phyloP scores from a whole-genome alignment of 2,113 vertebrate species.

The Egretta garzetta region DNA sequence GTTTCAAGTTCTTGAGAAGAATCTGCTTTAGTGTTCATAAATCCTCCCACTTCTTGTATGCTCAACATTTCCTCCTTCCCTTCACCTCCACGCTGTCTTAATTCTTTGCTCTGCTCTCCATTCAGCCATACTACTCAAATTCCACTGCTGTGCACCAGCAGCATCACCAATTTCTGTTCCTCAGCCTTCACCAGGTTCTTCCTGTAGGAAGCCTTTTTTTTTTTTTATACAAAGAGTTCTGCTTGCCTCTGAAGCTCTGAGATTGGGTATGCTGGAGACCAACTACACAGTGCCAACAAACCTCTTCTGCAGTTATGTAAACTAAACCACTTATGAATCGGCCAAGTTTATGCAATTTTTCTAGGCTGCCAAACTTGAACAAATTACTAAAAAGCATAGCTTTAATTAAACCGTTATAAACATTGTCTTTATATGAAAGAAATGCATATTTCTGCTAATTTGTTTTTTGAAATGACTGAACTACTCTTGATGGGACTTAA shows the following conservation, averaged over 20 bases:
- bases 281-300: background rate
- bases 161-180: background rate
- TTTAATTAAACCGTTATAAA: background rate
- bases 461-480: background rate
- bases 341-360: background rate
- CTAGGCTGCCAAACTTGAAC: background rate
- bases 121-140: background rate
- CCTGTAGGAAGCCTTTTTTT: background rate
- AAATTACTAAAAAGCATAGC: background rate
- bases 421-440: background rate
- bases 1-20: background rate
- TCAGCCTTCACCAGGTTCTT: background rate
- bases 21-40: background rate
- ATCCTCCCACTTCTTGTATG: background rate
- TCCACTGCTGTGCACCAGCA: background rate
- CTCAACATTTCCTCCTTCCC: background rate
- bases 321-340: background rate
- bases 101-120: background rate
- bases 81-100: background rate
- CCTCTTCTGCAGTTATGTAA: background rate
- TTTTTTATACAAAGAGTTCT: background rate
- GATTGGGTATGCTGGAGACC: background rate
- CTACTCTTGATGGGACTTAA: background rate
- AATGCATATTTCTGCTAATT: background rate
- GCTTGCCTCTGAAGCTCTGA: background rate